Percentiles rank a stretch among this genome's conserved stretches.
Conservation (phyloP, 2,888 invertebrate species). For the Protula sp. region DNA sequence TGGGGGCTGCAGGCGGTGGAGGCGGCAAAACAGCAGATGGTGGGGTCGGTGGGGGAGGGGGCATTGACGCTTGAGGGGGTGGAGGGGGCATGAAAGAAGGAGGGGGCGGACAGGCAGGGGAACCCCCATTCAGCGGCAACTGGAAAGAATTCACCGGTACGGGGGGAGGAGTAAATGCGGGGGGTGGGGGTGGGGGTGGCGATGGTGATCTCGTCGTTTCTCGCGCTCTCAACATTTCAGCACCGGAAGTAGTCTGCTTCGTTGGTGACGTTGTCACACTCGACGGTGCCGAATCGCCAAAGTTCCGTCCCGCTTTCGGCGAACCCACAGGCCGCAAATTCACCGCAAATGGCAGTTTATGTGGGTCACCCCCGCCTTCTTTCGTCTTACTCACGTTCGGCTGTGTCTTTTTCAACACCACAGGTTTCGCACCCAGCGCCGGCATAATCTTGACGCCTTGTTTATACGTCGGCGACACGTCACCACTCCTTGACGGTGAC, state of each 20-base stretch:
- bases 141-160: neutral
- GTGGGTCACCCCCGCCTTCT: neutral
- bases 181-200: neutral
- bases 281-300: neutral
- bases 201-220: neutral
- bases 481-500: no score
- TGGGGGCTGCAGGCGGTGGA: neutral
- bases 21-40: neutral
- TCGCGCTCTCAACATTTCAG: no score
- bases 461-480: neutral
- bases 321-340: neutral
- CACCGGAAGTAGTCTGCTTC: no score
- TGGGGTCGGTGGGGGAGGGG: neutral
- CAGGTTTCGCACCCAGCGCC: neutral
- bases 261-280: neutral
- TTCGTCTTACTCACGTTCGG: neutral
- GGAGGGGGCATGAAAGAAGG: neutral
- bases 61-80: neutral
- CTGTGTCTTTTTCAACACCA: neutral
- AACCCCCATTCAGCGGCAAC: neutral
- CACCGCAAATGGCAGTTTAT: constrained; percentile 3
- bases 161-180: no score
- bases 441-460: neutral
- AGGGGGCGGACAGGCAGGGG: neutral
- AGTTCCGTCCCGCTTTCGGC: neutral